Percentiles rank a stretch among this genome's conserved stretches.
phyloP scores from a whole-genome alignment of 1,140 invertebrate species.

The Potamilus streckersoni region DNA sequence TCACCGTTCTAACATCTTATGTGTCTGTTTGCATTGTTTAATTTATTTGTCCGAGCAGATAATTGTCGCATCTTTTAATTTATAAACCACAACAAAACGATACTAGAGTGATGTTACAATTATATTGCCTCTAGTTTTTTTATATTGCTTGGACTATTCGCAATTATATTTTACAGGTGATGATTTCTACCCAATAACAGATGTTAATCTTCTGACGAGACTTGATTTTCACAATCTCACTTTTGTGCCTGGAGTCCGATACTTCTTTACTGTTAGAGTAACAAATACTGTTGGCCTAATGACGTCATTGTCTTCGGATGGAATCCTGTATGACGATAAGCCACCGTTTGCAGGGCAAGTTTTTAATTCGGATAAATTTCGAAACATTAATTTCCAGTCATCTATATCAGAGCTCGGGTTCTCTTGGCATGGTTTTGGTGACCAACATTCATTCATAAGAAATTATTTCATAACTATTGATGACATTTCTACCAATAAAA shows the following conservation, averaged over 20 bases:
- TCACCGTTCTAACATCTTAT: too few relatives aligned
- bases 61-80: too few relatives aligned
- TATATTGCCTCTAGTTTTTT: too few relatives aligned
- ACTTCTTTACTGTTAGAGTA: constrained; percentile 35
- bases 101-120: too few relatives aligned
- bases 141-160: too few relatives aligned
- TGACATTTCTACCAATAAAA: neutral
- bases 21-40: too few relatives aligned
- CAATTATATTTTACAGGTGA: constrained; percentile 26
- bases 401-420: constrained; percentile 12
- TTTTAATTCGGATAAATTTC: constrained; percentile 26
- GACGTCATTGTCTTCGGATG: constrained; percentile 32
- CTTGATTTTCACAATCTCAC: constrained; percentile 2
- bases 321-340: constrained; percentile 31
- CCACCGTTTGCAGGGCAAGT: constrained; percentile 34
- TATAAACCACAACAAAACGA: too few relatives aligned
- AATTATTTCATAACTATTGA: constrained; percentile 26
- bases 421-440: constrained; percentile 41
- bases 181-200: constrained; percentile 13
- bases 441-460: constrained; percentile 27
- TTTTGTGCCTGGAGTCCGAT: constrained; percentile 29
- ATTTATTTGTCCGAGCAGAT: too few relatives aligned
- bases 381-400: constrained; percentile 17
- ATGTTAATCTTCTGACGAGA: constrained; percentile 16
- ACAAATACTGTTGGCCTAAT: constrained; percentile 32